Base-by-base conservation (phyloP, 2,888 invertebrate species). In the Coenonympha arcania region DNA sequence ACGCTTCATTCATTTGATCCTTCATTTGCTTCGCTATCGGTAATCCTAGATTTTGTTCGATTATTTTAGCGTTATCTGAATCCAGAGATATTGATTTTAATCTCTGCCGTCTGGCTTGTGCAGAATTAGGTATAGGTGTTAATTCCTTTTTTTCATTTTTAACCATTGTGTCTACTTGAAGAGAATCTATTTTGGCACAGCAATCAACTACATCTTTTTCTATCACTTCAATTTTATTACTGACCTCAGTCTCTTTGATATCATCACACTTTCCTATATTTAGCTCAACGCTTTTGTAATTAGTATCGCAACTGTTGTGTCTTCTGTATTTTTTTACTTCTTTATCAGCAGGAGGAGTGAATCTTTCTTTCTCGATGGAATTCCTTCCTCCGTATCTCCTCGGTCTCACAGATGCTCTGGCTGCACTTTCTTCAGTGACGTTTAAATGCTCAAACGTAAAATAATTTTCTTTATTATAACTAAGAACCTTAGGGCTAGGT, bases 71-170 rank as follows among this genome's bases (percentile, higher is more conserved):
- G 54, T 88, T 87, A 54, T 88, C 88, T 0, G 88, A 88, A 63
- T 88, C 88, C 31, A 88, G 59, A 1, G 88, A 88, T 60, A 88
- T 88, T 1, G 88, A 88, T 64, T 88, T 88, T 6, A 88, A 66
- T 45, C 88, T 72, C 57, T 88, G 87, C 50, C 88, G 67, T 58
- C 88, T 74, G 8, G 78, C 77, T 50, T 84, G 81, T 1, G 81
- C 86, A 0, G 79, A 69, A 53, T 69, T 78, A 18, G 73, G 64
- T 6, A 75, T 65, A 2, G 75, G 73, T 2, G 61, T 64, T 20
- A 79, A 43, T 54, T 79, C 81, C 24, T 67, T 60, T 50, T 71
- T 77, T 11, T 81, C 76, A 20, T 43, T 43, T 36, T 73, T 72
- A 5, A 56, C 48, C 44, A 68, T 73, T 20, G 64, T 57, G 41